Base-by-base conservation (phyloP, 2,888 invertebrate species). In the Drosophila hawaiiensis region DNA sequence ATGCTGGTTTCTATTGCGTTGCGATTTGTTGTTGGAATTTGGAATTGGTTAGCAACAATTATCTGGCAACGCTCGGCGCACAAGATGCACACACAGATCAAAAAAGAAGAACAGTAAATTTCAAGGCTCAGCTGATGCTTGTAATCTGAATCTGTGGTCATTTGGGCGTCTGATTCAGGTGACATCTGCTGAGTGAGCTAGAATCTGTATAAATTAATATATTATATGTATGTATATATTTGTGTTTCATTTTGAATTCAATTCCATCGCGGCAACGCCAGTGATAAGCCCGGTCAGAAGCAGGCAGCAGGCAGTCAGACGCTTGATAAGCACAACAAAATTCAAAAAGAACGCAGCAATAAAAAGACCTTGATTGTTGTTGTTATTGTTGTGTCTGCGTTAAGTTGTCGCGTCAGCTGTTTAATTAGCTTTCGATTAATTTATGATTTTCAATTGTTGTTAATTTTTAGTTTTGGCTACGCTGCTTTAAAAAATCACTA, bases 371-470 rank as follows among this genome's bases (percentile, higher is more conserved):
- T 80, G 82, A 54, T 74, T 63, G 25, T 75, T 72, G 16, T 56
- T 70, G 37, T 28, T 33, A 53, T 28, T 19, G 1, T 72, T 72
- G 69, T 73, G 63, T 64, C 68, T 72, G 69, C 63, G 35, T 69
- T 68, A 59, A 55, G 61, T 43, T 70, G 69, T 71, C 65, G 58
- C 77, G 86, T 89, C 89, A 89, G 89, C 84, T 89, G 86, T 68
- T 90, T 86, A 86, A 86, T 90, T 90, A 80, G 75, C 82, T 86
- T 83, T 76, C 76, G 86, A 78, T 86, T 83, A 76, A 82, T 88
- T 88, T 74, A 77, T 75, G 73, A 49, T 49, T 25, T 66, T 64
- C 53, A 73, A 62, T 73, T 68, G 50, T 33, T 28, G 28, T 59
- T 35, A 53, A 54, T 47, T 76, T 63, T 12, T 33, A 12, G n/a